Evolutionary conservation across 2,113 vertebrate species (phyloP).

Genomic region (Rana temporaria): DNA sequence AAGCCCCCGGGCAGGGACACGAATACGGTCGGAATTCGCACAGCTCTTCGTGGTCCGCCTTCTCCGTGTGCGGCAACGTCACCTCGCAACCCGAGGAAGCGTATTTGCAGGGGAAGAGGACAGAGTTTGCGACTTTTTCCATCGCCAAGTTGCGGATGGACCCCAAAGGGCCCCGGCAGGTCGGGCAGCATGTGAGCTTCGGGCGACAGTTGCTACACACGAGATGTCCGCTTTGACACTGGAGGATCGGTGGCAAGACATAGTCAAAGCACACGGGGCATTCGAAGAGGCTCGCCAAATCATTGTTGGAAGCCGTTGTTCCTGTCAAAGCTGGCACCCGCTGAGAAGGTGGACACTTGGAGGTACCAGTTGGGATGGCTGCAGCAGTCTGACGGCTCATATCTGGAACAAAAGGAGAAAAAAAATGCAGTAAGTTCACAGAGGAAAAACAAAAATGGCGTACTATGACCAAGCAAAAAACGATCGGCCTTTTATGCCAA

Average conservation of each 20-base stretch:
- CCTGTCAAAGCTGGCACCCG: conserved; percentile 94
- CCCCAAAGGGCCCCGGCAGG: conserved; percentile 93
- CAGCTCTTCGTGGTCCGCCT: conserved; percentile 98
- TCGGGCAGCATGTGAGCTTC: conserved; percentile 98
- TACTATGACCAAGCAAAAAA: too few species aligned
- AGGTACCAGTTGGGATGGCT: conserved; percentile 96
- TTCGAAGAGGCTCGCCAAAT: conserved; percentile 98
- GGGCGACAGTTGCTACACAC: conserved; percentile 99
- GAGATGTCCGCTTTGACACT: conserved; percentile 98
- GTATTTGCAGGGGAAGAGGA: conserved; percentile 98
- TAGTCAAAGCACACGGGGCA: conserved; percentile 99
- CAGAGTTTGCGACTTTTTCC: conserved; percentile 99
- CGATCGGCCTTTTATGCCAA: too few species aligned
- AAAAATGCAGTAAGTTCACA: conserved; percentile 4
- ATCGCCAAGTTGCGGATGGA: conserved; percentile 99
- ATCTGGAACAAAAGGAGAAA: conserved; percentile 74
- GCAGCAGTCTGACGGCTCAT: conserved; percentile 99
- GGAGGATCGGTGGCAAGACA: conserved; percentile 97
- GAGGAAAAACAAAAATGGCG: not conserved
- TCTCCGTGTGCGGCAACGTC: conserved; percentile 96
- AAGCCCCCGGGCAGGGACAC: conserved; percentile 95
- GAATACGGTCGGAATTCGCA: conserved; percentile 98
- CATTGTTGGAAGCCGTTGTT: conserved; percentile 98
- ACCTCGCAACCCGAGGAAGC: conserved; percentile 97
- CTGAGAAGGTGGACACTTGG: conserved; percentile 97